Base-by-base conservation (phyloP, 2,797 vertebrate species). In the Periparus ater region DNA sequence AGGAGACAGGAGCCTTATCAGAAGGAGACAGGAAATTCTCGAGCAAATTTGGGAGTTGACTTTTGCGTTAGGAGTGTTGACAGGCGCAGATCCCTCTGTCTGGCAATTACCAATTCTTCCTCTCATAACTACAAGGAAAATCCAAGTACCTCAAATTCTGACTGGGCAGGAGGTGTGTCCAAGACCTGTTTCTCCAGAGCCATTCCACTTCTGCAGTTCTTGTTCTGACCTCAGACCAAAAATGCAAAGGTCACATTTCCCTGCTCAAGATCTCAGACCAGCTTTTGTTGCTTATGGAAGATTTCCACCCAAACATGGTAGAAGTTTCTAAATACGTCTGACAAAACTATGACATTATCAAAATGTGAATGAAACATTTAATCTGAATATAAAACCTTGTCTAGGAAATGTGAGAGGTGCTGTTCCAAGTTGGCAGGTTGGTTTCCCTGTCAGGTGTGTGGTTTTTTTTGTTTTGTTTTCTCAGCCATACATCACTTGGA, bases 1-100 rank as follows among this genome's bases (percentile, higher is more conserved):
- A 88, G 17, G n/a, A 96, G 87, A 81, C 85, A 85, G 86, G 32
- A 89, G 58, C 38, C 83, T 95, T 91, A 95, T 96, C 92, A 93
- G 80, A 85, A 82, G n/a, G 92, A 96, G 77, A 94, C 78, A 87
- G 91, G 92, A 97, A 97, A 97, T 94, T 94, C 88, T 95, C 68
- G 11, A 85, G 78, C 48, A 94, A 96, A 93, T 94, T 88, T 94
- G 55, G 85, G 66, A 96, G 73, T 57, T 87, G 54, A 91, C 85
- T 94, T 95, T 48, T 76, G 85, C 89, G 61, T 70, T 90, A 45
- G 48, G 75, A 92, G 90, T 89, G 96, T 93, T 96, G 94, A 96
- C 95, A 96, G 82, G 65, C 58, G 3, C 84, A 94, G 91, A 93
- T 91, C 75, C 50, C 68, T 91, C 94, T 95, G 86, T 91, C 82